These are phyloP conservation scores for Meles meles DNA, from an alignment of 2,113 vertebrate species.

Conservation along the genomic window DNA sequence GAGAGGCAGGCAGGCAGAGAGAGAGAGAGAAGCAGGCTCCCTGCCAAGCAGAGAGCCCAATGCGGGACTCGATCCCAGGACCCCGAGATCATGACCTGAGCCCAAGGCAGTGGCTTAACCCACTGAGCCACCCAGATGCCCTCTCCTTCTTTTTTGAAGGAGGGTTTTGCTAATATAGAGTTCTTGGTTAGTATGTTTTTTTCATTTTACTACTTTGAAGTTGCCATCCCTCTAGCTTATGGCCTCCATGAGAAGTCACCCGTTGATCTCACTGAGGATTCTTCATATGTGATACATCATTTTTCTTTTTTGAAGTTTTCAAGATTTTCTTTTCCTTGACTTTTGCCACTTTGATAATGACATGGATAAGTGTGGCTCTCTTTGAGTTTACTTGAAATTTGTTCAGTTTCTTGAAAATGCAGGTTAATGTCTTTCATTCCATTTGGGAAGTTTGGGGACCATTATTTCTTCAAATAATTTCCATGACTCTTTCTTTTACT, in stretches of 20 bases:
- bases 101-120: no score
- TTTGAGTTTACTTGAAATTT: background rate
- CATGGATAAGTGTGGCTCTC: background rate
- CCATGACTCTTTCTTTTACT: background rate
- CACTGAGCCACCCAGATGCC: no score
- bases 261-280: background rate
- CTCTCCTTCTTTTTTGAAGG: background rate
- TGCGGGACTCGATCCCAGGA: no score
- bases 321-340: background rate
- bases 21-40: no score
- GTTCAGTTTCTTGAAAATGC: background rate
- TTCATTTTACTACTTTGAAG: background rate
- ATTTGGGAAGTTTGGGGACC: background rate
- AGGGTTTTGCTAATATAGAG: background rate
- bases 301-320: background rate
- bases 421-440: background rate
- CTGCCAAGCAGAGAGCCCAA: no score
- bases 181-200: background rate
- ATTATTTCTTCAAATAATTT: background rate
- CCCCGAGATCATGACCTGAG: no score
- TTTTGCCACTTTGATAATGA: background rate
- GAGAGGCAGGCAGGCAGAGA: no score
- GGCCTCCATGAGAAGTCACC: background rate
- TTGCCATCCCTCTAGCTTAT: background rate
- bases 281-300: background rate